phyloP scores from a whole-genome alignment of 2,888 invertebrate species.

The Cremastinae sp. region DNA sequence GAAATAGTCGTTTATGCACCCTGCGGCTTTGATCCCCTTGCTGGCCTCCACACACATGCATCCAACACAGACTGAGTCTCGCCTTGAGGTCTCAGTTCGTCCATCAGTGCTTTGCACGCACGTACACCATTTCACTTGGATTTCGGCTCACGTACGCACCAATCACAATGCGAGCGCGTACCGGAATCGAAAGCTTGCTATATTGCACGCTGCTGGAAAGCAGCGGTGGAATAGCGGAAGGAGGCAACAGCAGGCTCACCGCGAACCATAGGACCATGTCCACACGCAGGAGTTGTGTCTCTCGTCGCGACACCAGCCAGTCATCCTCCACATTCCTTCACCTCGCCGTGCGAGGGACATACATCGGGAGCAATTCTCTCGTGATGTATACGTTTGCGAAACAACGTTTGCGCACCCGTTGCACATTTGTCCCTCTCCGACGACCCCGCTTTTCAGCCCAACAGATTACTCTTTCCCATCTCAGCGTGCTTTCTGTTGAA shows the following conservation, averaged over 20 bases:
- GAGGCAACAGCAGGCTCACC: constrained; percentile 30
- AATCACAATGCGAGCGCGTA: constrained; percentile 66
- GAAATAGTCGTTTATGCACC: constrained; percentile 35
- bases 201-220: constrained; percentile 28
- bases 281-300: constrained; percentile 59
- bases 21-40: constrained; percentile 56
- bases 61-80: constrained; percentile 30
- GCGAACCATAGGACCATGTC: constrained; percentile 62
- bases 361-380: constrained; percentile 38
- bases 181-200: constrained; percentile 65
- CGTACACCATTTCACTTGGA: constrained; percentile 63
- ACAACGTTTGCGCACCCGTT: constrained; percentile 51
- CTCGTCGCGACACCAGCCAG: constrained; percentile 42
- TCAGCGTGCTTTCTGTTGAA: constrained; percentile 20
- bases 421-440: constrained; percentile 57
- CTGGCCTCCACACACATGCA: constrained; percentile 15
- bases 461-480: constrained; percentile 59
- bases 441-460: constrained; percentile 52
- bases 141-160: constrained; percentile 69
- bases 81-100: constrained; percentile 46
- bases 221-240: constrained; percentile 30
- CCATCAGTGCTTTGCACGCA: constrained; percentile 64
- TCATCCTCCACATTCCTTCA: constrained; percentile 46
- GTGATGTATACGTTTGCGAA: constrained; percentile 51
- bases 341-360: constrained; percentile 32